Evolutionary conservation across 2,797 vertebrate species (phyloP).

Genomic region (Rhinatrema bivittatum): DNA sequence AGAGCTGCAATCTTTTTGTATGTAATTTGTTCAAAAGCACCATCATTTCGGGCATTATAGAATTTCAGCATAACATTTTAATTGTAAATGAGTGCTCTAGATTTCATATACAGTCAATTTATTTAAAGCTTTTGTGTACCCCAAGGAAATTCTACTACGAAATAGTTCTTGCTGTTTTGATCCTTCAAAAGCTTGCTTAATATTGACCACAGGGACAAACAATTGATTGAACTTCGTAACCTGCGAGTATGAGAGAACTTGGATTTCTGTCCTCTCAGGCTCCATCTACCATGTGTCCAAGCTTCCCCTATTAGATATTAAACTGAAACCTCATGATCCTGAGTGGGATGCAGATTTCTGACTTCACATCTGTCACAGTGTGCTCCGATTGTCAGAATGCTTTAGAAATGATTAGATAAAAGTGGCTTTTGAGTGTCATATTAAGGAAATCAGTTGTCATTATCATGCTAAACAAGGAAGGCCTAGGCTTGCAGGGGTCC

Average conservation of each 20-base stretch:
- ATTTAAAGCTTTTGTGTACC: slow-evolving; percentile 3
- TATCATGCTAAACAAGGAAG: slow-evolving; percentile 22
- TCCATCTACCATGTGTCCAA: slow-evolving; percentile 33
- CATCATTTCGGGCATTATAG: too few species aligned
- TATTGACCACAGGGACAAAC: not conserved
- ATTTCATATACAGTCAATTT: not conserved
- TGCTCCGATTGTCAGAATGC: slow-evolving; percentile 19
- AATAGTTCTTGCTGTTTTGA: slow-evolving; percentile 66
- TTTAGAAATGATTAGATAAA: slow-evolving; percentile 13
- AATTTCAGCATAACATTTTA: too few species aligned
- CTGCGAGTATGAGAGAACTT: slow-evolving; percentile 48
- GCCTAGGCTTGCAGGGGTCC: slow-evolving; percentile 12
- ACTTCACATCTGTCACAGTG: slow-evolving; percentile 33
- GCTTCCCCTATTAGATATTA: slow-evolving; percentile 9
- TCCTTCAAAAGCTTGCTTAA: slow-evolving; percentile 48
- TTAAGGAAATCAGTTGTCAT: slow-evolving; percentile 20
- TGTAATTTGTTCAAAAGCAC: too few species aligned
- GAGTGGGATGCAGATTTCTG: not conserved
- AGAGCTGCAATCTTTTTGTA: too few species aligned
- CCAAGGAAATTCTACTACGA: slow-evolving; percentile 1
- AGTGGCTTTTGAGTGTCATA: slow-evolving; percentile 24
- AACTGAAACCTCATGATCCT: slow-evolving; percentile 3
- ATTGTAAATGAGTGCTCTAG: not conserved
- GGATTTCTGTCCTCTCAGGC: slow-evolving; percentile 55
- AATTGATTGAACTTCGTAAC: slow-evolving; percentile 53